Evolutionary conservation across 1,140 invertebrate species (phyloP), one percentile per base, ranked within the genome.

Genomic region (Drosophila rufa): DNA sequence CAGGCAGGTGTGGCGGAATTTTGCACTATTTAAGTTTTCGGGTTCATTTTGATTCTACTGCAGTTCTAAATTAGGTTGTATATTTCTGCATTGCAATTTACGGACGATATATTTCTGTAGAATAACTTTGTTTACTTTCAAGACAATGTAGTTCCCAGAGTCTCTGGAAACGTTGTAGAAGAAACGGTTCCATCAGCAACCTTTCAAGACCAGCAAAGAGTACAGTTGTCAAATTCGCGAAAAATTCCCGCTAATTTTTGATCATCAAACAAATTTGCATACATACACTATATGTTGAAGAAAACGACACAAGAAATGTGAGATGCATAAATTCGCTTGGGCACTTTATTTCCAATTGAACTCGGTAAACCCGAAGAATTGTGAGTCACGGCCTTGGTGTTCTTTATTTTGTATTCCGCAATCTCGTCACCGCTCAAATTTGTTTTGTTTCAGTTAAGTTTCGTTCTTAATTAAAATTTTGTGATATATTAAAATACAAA

Each of bases 231-330:
- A 22, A 61, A 61, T 17, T 27, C 27, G 3, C 0, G 2, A 2
- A 3, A 11, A 64, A 19, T 64, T 67, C 59, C 9, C 7, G 19
- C 15, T 38, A 62, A 66, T 15, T 38, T 62, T 27, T 33, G 36
- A 43, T 38, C 42, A 66, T 22, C 19, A 38, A 38, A 36, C 50
- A 11, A 65, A 66, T 62, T 38, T 62, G 42, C 42, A 47, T 30
- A 9, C n/a, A 19, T 46, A 60, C 8, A 30, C 30, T 46, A 1
- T 3, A 43, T 17, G 12, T 22, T 15, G 22, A 42, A 45, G 36
- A 43, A 30, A 36, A 15, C 8, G 15, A 36, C 14, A 5, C 12
- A 4, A 17, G 57, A 38, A 27, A 62, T 46, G 3, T 64, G 56
- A 45, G 33, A 38, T 38, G 33, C 33, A 38, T 22, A 55, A 40